These are phyloP conservation scores for Cantharis nigra DNA, from an alignment of 2,888 invertebrate species.

Conservation along the genomic window DNA sequence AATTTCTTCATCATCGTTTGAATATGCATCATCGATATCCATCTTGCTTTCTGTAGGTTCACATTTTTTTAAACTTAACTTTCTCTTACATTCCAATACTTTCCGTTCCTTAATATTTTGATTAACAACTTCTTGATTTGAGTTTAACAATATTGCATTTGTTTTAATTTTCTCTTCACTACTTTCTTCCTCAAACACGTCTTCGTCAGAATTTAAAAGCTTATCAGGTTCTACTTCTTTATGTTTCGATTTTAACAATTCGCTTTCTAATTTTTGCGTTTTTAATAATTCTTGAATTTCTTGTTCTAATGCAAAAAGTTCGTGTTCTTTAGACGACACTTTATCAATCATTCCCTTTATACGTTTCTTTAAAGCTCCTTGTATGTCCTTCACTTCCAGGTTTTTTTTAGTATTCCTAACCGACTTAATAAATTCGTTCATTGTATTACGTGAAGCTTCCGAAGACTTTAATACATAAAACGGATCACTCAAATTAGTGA, in stretches of 20 bases:
- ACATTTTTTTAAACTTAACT: not conserved
- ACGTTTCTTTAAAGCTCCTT: conserved; percentile 48
- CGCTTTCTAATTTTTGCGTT: not conserved
- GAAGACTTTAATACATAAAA: conserved; percentile 48
- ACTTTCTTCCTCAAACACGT: not conserved
- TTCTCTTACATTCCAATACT: not conserved
- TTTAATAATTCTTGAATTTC: conserved; percentile 43
- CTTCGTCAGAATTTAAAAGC: not conserved
- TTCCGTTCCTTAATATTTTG: not conserved
- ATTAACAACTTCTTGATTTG: not conserved
- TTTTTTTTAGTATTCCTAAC: conserved; percentile 40
- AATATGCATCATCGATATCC: not conserved
- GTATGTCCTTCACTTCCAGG: conserved; percentile 46
- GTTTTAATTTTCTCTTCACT: not conserved
- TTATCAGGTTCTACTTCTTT: not conserved
- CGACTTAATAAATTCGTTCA: conserved; percentile 43
- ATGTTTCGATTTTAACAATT: not conserved
- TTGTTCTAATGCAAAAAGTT: conserved; percentile 51
- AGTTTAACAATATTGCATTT: not conserved
- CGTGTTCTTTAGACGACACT: conserved; percentile 45
- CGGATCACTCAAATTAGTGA: conserved; percentile 57
- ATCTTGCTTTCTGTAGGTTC: not conserved
- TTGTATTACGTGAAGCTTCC: conserved; percentile 43
- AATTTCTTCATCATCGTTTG: not conserved
- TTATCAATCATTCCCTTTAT: conserved; percentile 45